Evolutionary conservation across 2,888 invertebrate genomes (phyloP).

Genomic region (Cordilura impudica): DNA sequence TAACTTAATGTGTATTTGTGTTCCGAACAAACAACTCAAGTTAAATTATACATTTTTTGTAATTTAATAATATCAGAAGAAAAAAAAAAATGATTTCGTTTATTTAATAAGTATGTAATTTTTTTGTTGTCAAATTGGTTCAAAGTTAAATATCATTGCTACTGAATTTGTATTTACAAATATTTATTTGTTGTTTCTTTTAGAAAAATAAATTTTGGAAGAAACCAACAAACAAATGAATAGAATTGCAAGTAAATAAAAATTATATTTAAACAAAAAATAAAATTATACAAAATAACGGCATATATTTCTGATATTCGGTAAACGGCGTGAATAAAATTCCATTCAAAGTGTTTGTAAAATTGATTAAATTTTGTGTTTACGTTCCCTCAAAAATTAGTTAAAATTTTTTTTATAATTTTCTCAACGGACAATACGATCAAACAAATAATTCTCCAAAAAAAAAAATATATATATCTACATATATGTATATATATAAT

Average conservation of each 20-base stretch:
- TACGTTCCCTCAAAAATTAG: neutral
- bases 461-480: too few relatives aligned
- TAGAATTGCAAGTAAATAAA: conserved; percentile 4
- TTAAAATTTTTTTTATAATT: neutral
- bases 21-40: neutral
- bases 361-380: conserved; percentile 17
- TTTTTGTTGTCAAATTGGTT: conserved; percentile 10
- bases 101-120: conserved; percentile 1
- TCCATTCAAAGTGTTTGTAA: neutral
- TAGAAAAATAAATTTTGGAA: conserved; percentile 29
- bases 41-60: neutral
- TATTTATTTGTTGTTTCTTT: conserved; percentile 54
- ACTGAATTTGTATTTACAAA: conserved; percentile 26
- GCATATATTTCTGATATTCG: conserved; percentile 3
- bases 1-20: neutral
- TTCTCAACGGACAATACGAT: neutral
- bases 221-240: neutral
- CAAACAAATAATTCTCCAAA: too few relatives aligned
- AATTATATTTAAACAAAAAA: conserved; percentile 37
- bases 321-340: conserved; percentile 47
- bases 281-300: conserved; percentile 18
- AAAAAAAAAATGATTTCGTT: conserved; percentile 8
- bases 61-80: neutral
- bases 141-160: conserved; percentile 14
- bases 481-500: neutral